Conservation (phyloP, 2,888 invertebrate species). For the Incurvaria masculella region DNA sequence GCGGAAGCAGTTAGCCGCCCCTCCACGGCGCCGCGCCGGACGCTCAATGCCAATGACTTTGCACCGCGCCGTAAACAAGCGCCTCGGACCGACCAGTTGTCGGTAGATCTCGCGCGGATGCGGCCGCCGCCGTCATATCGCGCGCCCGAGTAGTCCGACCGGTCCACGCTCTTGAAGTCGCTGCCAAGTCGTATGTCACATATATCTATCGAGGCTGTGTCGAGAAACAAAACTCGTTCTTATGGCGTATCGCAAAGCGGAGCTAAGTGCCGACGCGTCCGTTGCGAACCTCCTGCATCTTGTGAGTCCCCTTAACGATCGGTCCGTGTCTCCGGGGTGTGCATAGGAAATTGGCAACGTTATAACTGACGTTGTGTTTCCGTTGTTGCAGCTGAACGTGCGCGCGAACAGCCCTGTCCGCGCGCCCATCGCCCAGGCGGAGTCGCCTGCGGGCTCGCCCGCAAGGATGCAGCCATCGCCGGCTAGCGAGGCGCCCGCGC, state of each 20-base stretch:
- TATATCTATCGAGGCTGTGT: too few relatives aligned
- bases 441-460: constrained; percentile 48
- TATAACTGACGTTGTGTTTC: constrained; percentile 22
- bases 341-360: background rate
- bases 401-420: constrained; percentile 40
- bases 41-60: background rate
- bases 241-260: too few relatives aligned
- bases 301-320: too few relatives aligned
- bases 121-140: constrained; percentile 1
- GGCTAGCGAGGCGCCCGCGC: constrained; percentile 29
- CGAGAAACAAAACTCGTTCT: too few relatives aligned
- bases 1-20: background rate
- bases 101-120: background rate
- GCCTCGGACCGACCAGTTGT: background rate
- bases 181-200: background rate
- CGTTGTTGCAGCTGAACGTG: constrained; percentile 34
- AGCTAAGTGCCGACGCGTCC: too few relatives aligned
- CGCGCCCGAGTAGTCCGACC: background rate
- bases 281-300: too few relatives aligned
- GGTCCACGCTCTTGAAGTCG: background rate
- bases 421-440: constrained; percentile 55
- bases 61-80: background rate
- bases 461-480: constrained; percentile 50
- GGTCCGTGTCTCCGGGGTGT: constrained; percentile 19
- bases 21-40: background rate